These are phyloP conservation scores for Andricus grossulariae DNA, from an alignment of 1,140 invertebrate species.

Conservation along the genomic window DNA sequence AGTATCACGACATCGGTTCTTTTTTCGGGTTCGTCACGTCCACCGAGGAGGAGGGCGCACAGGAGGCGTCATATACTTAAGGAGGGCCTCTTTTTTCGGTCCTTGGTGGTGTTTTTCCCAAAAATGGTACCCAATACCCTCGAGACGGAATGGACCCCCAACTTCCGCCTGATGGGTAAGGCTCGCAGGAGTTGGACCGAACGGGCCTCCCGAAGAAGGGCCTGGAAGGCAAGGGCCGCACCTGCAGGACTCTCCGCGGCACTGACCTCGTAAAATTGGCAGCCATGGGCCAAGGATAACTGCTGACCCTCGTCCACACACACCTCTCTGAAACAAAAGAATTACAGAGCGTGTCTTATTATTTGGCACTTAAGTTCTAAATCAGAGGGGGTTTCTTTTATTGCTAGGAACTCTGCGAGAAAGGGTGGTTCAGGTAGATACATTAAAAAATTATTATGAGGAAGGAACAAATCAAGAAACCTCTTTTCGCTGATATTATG, in stretches of 20 bases:
- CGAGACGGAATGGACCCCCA: conserved; percentile 87
- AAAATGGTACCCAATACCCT: conserved; percentile 87
- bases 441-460: neutral
- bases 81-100: conserved; percentile 85
- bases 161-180: conserved; percentile 82
- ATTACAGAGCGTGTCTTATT: conserved; percentile 14
- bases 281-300: conserved; percentile 85
- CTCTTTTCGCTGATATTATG: neutral
- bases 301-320: conserved; percentile 89
- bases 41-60: conserved; percentile 68
- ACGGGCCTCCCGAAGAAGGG: conserved; percentile 83
- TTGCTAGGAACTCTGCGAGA: neutral
- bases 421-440: neutral
- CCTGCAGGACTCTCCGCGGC: conserved; percentile 88
- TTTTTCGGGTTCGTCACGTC: conserved; percentile 63
- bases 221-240: conserved; percentile 87
- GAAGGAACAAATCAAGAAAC: neutral
- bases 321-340: conserved; percentile 78
- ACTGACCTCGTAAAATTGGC: conserved; percentile 91
- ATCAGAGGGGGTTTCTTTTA: conserved; percentile 9
- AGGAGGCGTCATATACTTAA: conserved; percentile 80
- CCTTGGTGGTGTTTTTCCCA: conserved; percentile 84
- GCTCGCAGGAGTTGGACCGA: conserved; percentile 84
- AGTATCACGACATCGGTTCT: conserved; percentile 66
- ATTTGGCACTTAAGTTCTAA: conserved; percentile 4